Evolutionary conservation across 2,888 invertebrate species (phyloP), one percentile per base, ranked within the genome.

Genomic region (Adelphocoris suturalis): DNA sequence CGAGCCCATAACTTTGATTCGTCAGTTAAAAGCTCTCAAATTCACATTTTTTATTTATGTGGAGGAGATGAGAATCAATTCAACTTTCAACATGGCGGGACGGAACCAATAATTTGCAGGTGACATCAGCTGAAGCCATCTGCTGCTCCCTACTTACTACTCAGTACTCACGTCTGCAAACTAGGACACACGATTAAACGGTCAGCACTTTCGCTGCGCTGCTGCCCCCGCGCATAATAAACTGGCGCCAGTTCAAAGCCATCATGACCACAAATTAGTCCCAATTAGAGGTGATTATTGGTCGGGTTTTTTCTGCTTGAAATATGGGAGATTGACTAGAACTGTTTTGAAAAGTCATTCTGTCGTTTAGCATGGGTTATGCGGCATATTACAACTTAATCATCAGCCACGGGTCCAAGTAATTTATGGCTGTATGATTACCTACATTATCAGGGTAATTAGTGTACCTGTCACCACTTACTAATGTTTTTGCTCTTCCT

Each of bases 301-400:
- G 13, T 80, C 2, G 37, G n/a, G 19, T 52, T 19, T 68, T 68
- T 68, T 82, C 19, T 47, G 48, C 52, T 82, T 37, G 47, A 81
- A 81, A 19, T 82, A 52, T 27, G 82, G 82, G 23, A 52, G 23
- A 27, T 82, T 19, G 48, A 82, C 82, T n/a, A 48, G 82, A 48
- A n/a, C 48, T n/a, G 48, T 27, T 82, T 52, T 82, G 82, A 52
- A n/a, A n/a, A 82, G 82, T 82, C 82, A 82, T 82, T 82, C 52
- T 52, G 27, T 52, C 82, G n/a, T 52, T 82, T 82, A 82, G 13
- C 52, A 47, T 48, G 47, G 82, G 82, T 82, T 82, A 52, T 52
- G 52, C 52, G 23, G 52, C 82, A 82, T 27, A 82, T 82, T 82
- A 82, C 82, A 52, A 82, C 82, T 82, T 82, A 82, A 82, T 52